Base-by-base conservation (phyloP, 2,888 invertebrate species). In the Drosophila conformis region DNA sequence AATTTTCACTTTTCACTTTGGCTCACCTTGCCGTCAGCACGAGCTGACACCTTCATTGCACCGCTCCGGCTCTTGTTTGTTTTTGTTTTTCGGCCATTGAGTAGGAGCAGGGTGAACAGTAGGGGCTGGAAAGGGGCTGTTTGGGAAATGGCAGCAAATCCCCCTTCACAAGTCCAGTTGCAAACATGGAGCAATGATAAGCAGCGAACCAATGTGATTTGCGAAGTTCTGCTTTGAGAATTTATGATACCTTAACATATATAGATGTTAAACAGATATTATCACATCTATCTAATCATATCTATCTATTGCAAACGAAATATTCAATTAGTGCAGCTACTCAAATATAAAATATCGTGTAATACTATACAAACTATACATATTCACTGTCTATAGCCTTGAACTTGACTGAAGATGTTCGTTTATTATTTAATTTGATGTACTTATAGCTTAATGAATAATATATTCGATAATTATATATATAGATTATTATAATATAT, bases 1-100 rank as follows among this genome's bases (percentile, higher is more conserved):
- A 83, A 85, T 83, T 83, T 85, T 72, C 83, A 78, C 83, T 78
- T 80, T 78, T 73, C 74, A 74, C 69, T 58, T 64, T 58, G 66
- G 67, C 80, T 80, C 63, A 80, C 70, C 76, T 76, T 63, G 73
- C 65, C 74, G 62, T 54, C 46, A 60, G 69, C 65, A 40, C 46
- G 10, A 48, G 21, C 56, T 51, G 72, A 79, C 78, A 73, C 77
- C 81, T 78, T 76, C 48, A 61, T 76, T 52, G 46, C 58, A 31
- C 33, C 15, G 49, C 53, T 25, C 15, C 15, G 8, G 46, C 29
- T 48, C 1, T 38, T 25, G 5, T 33, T 53, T 33, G 25, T n/a
- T 7, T 31, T 38, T 31, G 25, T 31, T 31, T 25, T 40, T 46
- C 15, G 46, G 0, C 7, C 21, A 13, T 21, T 46, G 3, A 13